Evolutionary conservation across 2,113 vertebrate genomes (phyloP).

Genomic region (Polypterus senegalus): DNA sequence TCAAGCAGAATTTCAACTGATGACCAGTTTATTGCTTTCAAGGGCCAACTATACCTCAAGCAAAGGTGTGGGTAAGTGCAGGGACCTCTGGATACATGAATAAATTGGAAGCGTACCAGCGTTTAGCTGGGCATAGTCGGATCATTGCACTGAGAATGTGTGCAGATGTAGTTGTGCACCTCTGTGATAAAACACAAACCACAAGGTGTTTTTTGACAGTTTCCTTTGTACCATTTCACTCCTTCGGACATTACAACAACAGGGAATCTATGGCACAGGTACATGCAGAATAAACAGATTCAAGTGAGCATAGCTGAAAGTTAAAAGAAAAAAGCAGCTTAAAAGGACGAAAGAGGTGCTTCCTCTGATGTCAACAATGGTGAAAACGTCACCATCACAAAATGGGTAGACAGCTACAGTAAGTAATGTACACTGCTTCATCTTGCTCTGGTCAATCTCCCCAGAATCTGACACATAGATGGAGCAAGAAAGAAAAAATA

Average conservation of each 20-base stretch:
- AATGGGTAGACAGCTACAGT: conserved; percentile 17
- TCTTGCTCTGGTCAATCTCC: conserved; percentile 16
- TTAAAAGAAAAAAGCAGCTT: conserved; percentile 4
- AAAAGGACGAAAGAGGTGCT: conserved; percentile 14
- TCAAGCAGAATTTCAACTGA: no score
- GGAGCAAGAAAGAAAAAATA: conserved; percentile 13
- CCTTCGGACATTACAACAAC: conserved; percentile 4
- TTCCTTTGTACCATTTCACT: conserved; percentile 17
- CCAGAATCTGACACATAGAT: conserved; percentile 9
- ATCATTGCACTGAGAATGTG: conserved; percentile 8
- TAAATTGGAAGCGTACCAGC: conserved; percentile 15
- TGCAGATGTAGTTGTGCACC: conserved; percentile 10
- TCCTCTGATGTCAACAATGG: conserved; percentile 13
- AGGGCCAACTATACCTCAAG: conserved; percentile 10
- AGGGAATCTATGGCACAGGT: conserved; percentile 14
- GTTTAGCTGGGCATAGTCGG: not conserved
- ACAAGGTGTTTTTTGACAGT: conserved; percentile 20
- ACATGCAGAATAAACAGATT: conserved; percentile 16
- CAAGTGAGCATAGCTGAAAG: conserved; percentile 10
- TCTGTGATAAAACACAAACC: conserved; percentile 11
- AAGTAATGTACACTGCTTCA: conserved; percentile 11
- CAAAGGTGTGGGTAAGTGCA: conserved; percentile 17
- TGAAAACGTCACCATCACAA: conserved; percentile 15
- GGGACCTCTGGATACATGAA: conserved; percentile 13
- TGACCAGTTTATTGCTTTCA: conserved; percentile 20